Evolutionary conservation across 1,140 invertebrate genomes (phyloP).

Genomic region (Prorops nasuta): DNA sequence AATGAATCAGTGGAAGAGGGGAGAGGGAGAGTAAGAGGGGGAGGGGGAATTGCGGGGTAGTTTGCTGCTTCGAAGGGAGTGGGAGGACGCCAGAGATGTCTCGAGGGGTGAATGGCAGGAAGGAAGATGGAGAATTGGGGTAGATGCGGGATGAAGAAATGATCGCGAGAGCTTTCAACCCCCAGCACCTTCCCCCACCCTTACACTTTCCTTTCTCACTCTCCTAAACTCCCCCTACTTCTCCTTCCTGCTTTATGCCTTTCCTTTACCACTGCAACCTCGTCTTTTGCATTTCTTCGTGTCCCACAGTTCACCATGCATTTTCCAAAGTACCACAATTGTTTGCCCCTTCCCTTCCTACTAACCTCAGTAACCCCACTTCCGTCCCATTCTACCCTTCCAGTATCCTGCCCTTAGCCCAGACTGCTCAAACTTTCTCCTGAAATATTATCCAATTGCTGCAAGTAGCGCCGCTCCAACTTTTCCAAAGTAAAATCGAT

Average conservation of each 20-base stretch:
- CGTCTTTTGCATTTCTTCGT: slow-evolving; percentile 21
- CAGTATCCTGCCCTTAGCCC: too few relatives aligned
- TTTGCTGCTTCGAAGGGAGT: too few relatives aligned
- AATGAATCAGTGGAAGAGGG: slow-evolving; percentile 23
- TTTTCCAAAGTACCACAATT: slow-evolving; percentile 28
- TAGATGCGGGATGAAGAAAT: slow-evolving; percentile 26
- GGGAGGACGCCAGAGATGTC: background rate
- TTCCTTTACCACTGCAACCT: background rate
- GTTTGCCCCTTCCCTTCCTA: slow-evolving; percentile 7
- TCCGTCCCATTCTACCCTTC: background rate
- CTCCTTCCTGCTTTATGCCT: background rate
- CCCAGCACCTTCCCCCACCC: too few relatives aligned
- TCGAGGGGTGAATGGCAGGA: slow-evolving; percentile 2
- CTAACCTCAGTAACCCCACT: background rate
- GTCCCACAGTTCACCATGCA: slow-evolving; percentile 19
- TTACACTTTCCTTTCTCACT: slow-evolving; percentile 24
- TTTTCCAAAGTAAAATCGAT: too few relatives aligned
- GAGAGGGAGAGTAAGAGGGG: slow-evolving; percentile 9
- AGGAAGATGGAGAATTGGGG: slow-evolving; percentile 15
- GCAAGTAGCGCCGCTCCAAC: too few relatives aligned
- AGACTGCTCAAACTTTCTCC: too few relatives aligned
- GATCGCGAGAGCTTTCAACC: slow-evolving; percentile 33
- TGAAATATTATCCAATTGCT: background rate
- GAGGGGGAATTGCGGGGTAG: background rate
- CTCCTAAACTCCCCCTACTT: background rate